These are phyloP conservation scores for Pangasius larnaudii DNA, from an alignment of 2,797 vertebrate species.

Conservation along the genomic window DNA sequence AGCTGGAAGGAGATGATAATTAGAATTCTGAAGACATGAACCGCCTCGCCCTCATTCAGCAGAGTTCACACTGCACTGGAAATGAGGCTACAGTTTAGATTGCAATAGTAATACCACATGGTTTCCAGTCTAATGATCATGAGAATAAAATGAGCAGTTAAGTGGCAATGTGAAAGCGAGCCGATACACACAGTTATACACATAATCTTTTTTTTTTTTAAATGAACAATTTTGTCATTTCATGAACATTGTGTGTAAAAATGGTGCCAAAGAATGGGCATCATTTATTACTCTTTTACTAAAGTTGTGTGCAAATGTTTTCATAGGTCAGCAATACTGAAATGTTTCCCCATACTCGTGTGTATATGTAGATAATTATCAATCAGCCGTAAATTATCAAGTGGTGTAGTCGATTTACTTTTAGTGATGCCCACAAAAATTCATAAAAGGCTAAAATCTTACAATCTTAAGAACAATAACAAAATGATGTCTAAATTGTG, in stretches of 20 bases:
- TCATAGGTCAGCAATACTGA: neutral
- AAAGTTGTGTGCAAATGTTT: neutral
- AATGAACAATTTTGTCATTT: neutral
- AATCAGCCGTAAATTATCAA: neutral
- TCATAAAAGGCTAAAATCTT: neutral
- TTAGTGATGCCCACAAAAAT: neutral
- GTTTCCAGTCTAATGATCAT: neutral
- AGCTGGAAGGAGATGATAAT: constrained; percentile 18
- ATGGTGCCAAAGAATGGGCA: neutral
- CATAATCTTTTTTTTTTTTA: neutral
- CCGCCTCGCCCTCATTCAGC: neutral
- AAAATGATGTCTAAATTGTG: neutral
- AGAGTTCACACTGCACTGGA: constrained; percentile 16
- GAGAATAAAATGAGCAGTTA: neutral
- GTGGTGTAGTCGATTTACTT: neutral
- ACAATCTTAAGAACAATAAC: neutral
- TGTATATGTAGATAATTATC: neutral
- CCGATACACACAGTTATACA: neutral
- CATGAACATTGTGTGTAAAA: neutral
- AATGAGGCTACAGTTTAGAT: constrained; percentile 8
- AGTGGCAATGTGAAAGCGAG: neutral
- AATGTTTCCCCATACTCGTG: neutral
- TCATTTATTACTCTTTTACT: neutral
- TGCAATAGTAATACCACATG: neutral
- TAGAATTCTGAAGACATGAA: constrained; percentile 21